Base-by-base conservation (phyloP, 2,888 invertebrate genomes). In the Drosophila limbata region DNA sequence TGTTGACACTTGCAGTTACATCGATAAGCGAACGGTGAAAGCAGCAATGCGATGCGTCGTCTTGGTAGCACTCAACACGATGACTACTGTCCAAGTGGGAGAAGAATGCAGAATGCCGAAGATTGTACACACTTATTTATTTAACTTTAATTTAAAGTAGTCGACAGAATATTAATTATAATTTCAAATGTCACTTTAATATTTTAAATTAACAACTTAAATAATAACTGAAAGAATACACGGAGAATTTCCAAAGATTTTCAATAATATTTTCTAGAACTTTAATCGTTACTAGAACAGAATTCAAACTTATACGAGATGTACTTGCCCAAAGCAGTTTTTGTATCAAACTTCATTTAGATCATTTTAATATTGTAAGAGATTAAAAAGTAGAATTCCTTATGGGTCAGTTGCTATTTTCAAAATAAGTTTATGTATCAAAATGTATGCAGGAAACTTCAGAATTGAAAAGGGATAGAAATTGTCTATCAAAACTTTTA, bases 1-100 rank as follows among this genome's bases (percentile, higher is more conserved):
- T 64, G 76, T 78, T 78, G 81, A 76, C 77, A 80, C 73, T 78
- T 79, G 81, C 73, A 72, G 77, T 78, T 72, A 77, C 72, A 77
- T 77, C 73, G 81, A 72, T 78, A 77, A 80, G 73, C 77, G 28
- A 17, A 13, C 52, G 77, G 80, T 63, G 77, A 76, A 76, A 76
- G 76, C 76, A 74, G 74, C 56, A 19, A 62, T 60, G 25, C 25
- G 25, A 25, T 25, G 5, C 42, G 42, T 55, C 31, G 42, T 40
- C 53, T 40, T 40, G 40, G 28, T 52, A 50, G 48, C 50, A 35
- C 19, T 50, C 1, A 19, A 21, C 28, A 13, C 63, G 48, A 35
- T 50, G 39, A 9, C 69, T 21, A 51, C 57, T 59, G 76, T 40
- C 53, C 63, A 63, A 53, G 19, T 55, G 44, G 4, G 10, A 15